Evolutionary conservation across 2,797 vertebrate species (phyloP), one percentile per base, ranked within the genome.

Genomic region (Melopsittacus undulatus): DNA sequence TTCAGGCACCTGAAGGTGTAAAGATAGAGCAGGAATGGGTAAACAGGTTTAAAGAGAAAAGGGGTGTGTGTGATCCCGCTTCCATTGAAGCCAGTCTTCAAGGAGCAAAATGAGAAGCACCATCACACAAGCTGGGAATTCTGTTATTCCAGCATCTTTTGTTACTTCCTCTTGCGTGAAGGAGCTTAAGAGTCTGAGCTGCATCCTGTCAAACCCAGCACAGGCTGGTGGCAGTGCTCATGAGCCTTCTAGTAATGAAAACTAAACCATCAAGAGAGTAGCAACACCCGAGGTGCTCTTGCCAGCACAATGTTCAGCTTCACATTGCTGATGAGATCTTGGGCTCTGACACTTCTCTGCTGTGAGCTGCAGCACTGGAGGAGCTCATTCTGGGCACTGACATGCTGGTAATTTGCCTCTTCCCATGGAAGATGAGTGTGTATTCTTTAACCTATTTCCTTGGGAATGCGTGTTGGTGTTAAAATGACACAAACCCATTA

Each of bases 391-490:
- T 78, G 23, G 4, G 4, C 38, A 2, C 73, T 79, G 93, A 32
- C 26, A 4, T 9, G 23, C 23, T 4, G 15, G 36, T 17, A 24
- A n/a, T 69, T 76, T 74, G 43, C 56, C 88, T 63, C 82, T 83
- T 57, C 76, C 42, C 12, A 1, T 30, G 73, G 56, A 42, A 83
- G 52, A 22, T 45, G 6, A 0, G 51, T 6, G 26, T 1, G 6
- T 67, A 12, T 87, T 34, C 56, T 14, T 73, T 30, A 30, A 57
- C 0, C 2, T 61, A 1, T 49, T 81, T 70, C 0, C 1, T 52
- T 34, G 59, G 59, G 51, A 59, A 54, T 11, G 22, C 13, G 32
- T n/a, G 21, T 73, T 61, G 81, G 38, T 74, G 86, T 61, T 79
- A 23, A 79, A 64, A 34, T 22, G 16, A 36, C 57, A 59, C 59